phyloP scores from a whole-genome alignment of 2,797 vertebrate species.

The Periophthalmus magnuspinnatus region DNA sequence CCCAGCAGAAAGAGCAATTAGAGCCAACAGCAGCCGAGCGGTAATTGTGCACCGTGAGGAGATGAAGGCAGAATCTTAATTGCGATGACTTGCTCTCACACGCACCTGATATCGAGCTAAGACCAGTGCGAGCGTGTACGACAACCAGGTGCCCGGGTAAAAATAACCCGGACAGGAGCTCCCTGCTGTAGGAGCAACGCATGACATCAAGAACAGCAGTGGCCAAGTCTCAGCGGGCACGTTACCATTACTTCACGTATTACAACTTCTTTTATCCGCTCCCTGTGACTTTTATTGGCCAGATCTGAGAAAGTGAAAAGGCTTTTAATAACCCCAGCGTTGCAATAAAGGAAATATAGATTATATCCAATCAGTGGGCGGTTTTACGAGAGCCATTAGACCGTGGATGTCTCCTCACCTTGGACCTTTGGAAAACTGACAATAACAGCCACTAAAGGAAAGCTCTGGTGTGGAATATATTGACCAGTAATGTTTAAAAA shows the following conservation, averaged over 20 bases:
- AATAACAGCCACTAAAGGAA: constrained; percentile 2
- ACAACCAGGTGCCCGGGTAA: constrained; percentile 89
- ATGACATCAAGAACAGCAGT: constrained; percentile 68
- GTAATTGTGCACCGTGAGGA: constrained; percentile 95
- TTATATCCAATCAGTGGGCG: constrained; percentile 19
- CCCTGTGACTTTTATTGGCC: constrained; percentile 29
- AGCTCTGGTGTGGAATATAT: constrained; percentile 2
- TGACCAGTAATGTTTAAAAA: constrained; percentile 15
- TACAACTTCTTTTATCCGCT: constrained; percentile 34
- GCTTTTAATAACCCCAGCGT: constrained; percentile 16
- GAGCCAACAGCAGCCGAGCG: constrained; percentile 87
- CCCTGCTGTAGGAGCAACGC: constrained; percentile 68
- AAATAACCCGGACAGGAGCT: constrained; percentile 82
- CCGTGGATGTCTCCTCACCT: constrained; percentile 1
- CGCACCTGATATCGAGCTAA: constrained; percentile 84
- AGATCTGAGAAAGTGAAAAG: constrained; percentile 22
- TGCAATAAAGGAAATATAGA: constrained; percentile 18
- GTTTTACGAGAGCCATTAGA: constrained; percentile 12
- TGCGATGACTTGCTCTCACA: constrained; percentile 85
- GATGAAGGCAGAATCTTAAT: constrained; percentile 92
- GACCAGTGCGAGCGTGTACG: constrained; percentile 75
- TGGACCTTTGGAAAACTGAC: constrained; percentile 14
- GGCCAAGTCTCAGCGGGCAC: constrained; percentile 56
- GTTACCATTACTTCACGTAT: constrained; percentile 64
- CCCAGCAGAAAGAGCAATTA: constrained; percentile 97